Evolutionary conservation across 30 jellyfish, hydroid and myxozoan species (phyloP).

Genomic region (Calvadosia cruxmelitensis): DNA sequence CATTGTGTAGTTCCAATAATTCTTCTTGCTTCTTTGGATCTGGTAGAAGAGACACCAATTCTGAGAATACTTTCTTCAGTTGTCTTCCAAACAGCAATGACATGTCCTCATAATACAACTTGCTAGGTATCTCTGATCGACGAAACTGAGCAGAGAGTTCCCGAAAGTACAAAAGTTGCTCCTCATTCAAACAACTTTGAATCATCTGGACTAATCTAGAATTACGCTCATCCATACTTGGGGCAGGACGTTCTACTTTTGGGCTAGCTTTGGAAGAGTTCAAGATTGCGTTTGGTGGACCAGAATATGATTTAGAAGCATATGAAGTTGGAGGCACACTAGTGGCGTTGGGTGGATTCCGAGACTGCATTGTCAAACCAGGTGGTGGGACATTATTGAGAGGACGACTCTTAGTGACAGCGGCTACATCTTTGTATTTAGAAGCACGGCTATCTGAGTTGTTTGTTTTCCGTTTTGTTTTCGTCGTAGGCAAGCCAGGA

Average conservation of each 20-base stretch:
- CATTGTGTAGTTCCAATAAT: slow-evolving; percentile 32
- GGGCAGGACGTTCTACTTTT: too few species aligned
- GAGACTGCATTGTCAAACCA: slow-evolving; percentile 14
- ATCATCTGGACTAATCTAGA: slow-evolving; percentile 38
- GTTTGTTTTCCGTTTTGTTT: too few species aligned
- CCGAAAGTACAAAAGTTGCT: slow-evolving; percentile 32
- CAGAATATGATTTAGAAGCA: too few species aligned
- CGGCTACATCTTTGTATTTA: too few species aligned
- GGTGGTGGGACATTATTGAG: slow-evolving; percentile 53
- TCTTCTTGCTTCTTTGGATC: slow-evolving; percentile 59
- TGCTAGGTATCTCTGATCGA: slow-evolving; percentile 36
- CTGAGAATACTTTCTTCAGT: slow-evolving; percentile 54
- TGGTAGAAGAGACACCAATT: slow-evolving; percentile 78
- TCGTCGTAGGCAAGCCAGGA: slow-evolving; percentile 1
- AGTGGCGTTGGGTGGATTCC: too few species aligned
- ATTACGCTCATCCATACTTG: slow-evolving; percentile 43
- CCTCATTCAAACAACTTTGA: slow-evolving; percentile 21
- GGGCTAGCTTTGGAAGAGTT: too few species aligned
- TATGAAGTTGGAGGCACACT: too few species aligned
- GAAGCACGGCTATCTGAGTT: too few species aligned
- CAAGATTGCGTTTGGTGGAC: too few species aligned
- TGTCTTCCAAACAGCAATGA: slow-evolving; percentile 35
- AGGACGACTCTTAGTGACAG: too few species aligned
- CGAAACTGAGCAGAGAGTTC: slow-evolving; percentile 75
- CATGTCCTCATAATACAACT: slow-evolving; percentile 37